These are phyloP conservation scores for Onychostoma macrolepis DNA, from an alignment of 2,113 vertebrate genomes.

Conservation along the genomic window DNA sequence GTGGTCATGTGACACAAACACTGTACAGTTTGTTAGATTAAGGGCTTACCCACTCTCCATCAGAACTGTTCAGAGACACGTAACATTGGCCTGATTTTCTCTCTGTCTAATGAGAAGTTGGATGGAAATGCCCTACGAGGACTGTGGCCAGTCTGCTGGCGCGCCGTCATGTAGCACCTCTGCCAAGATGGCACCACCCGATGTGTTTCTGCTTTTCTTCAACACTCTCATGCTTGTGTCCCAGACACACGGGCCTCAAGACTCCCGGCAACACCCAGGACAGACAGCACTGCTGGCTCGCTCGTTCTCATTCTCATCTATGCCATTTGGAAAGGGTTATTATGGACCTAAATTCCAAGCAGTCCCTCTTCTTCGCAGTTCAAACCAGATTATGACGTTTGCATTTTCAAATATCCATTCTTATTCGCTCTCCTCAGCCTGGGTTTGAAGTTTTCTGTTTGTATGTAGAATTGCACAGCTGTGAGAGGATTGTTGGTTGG, in stretches of 20 bases:
- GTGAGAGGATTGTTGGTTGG: neutral
- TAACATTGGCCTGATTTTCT: neutral
- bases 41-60: neutral
- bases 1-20: neutral
- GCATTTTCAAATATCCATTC: neutral
- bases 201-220: neutral
- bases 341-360: neutral
- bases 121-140: neutral
- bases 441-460: neutral
- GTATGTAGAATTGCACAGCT: constrained; percentile 17
- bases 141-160: neutral
- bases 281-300: neutral
- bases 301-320: neutral
- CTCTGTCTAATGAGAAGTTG: neutral
- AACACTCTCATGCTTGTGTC: neutral
- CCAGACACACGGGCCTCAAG: neutral
- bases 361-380: neutral
- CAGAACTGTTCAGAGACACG: neutral
- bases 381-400: neutral
- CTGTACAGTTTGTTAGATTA: neutral
- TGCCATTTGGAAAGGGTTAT: neutral
- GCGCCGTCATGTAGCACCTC: neutral
- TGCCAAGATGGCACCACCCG: constrained; percentile 18
- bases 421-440: constrained; percentile 14
- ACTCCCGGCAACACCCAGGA: neutral